These are phyloP conservation scores for Illadopsis cleaveri DNA, from an alignment of 2,113 vertebrate genomes.

Conservation along the genomic window DNA sequence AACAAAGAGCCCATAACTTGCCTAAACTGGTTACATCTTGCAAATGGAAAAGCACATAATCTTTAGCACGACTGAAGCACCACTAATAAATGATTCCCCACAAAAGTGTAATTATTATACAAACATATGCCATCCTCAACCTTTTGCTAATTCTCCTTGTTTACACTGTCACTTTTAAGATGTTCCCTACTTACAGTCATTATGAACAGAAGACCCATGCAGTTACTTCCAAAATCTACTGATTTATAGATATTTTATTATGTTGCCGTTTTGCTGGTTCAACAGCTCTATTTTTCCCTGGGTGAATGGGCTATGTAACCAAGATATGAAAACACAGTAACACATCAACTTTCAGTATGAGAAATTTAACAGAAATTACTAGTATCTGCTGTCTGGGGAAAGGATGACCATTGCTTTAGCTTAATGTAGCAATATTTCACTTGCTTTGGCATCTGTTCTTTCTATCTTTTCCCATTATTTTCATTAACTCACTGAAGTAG, in stretches of 20 bases:
- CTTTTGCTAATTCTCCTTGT: neutral
- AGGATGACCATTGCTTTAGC: neutral
- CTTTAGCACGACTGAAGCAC: neutral
- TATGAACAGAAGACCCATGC: neutral
- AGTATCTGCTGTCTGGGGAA: neutral
- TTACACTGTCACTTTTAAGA: neutral
- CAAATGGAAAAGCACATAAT: neutral
- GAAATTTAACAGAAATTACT: neutral
- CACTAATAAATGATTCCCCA: neutral
- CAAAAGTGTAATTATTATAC: neutral
- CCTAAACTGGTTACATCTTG: neutral
- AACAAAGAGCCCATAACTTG: neutral
- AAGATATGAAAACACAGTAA: neutral
- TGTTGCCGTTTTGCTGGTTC: neutral
- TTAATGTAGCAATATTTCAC: neutral
- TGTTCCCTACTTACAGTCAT: neutral
- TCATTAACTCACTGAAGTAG: neutral
- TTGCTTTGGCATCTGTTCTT: neutral
- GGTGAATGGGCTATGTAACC: neutral
- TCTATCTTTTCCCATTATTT: neutral
- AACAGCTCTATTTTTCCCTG: neutral
- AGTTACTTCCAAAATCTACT: neutral
- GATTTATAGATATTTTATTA: neutral
- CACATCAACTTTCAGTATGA: neutral
- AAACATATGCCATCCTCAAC: neutral